Evolutionary conservation across 2,113 vertebrate species (phyloP).

Genomic region (Taxidea taxus): DNA sequence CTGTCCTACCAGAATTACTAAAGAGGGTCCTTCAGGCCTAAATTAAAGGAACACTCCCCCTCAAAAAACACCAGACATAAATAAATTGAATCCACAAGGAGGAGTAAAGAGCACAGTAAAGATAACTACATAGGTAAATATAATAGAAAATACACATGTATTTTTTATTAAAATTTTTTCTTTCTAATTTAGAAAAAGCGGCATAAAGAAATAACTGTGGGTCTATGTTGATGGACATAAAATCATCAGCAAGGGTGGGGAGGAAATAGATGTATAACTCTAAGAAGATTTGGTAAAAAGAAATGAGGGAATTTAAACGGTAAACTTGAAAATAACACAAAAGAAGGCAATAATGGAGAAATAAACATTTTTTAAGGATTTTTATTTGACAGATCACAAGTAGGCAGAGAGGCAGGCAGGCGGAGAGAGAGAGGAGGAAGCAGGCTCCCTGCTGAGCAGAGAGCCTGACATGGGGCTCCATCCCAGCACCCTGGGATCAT

Average conservation of each 20-base stretch:
- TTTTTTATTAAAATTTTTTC: not conserved
- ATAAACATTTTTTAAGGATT: not conserved
- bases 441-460: too few relatives aligned
- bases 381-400: too few relatives aligned
- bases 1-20: not conserved
- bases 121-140: not conserved
- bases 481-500: too few relatives aligned
- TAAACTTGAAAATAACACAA: not conserved
- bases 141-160: not conserved
- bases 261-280: not conserved
- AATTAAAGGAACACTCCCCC: not conserved
- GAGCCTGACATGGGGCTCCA: too few relatives aligned
- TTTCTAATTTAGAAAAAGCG: not conserved
- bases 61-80: not conserved
- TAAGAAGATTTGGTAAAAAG: not conserved
- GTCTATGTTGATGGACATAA: not conserved
- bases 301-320: not conserved
- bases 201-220: not conserved
- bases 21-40: not conserved
- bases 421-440: too few relatives aligned
- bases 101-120: not conserved
- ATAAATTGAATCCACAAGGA: not conserved
- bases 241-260: not conserved
- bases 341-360: not conserved
- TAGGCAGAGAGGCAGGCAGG: too few relatives aligned